Conservation (phyloP, 2,797 vertebrate species). For the Phoxinus dragarum region DNA sequence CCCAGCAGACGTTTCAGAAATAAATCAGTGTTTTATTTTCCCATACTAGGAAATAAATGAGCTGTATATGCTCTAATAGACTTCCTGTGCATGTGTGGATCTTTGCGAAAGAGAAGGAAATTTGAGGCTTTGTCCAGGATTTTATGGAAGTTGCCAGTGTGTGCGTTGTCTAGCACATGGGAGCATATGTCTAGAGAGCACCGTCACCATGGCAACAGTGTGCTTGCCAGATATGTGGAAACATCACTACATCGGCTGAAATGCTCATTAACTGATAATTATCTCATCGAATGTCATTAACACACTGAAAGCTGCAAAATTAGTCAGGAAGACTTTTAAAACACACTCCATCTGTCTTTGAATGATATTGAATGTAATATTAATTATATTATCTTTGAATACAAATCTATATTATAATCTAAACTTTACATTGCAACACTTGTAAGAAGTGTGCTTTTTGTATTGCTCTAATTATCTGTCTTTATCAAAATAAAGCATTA, state of each 20-base stretch:
- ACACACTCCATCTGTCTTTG: not conserved
- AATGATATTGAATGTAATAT: not conserved
- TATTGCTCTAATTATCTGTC: not conserved
- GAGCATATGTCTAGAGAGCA: slow-evolving; percentile 72
- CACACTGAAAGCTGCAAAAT: slow-evolving; percentile 3
- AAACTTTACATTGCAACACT: not conserved
- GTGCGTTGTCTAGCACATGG: slow-evolving; percentile 52
- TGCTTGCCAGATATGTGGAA: slow-evolving; percentile 64
- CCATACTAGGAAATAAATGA: slow-evolving; percentile 25
- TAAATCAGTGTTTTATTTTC: slow-evolving; percentile 51
- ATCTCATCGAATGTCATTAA: slow-evolving; percentile 31
- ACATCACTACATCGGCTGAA: slow-evolving; percentile 54
- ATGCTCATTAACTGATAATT: slow-evolving; percentile 27
- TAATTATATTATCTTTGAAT: not conserved
- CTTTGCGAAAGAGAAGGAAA: slow-evolving; percentile 29
- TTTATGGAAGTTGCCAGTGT: slow-evolving; percentile 51
- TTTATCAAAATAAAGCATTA: not conserved
- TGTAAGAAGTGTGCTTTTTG: not conserved
- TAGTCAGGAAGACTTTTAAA: not conserved
- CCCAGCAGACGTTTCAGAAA: slow-evolving; percentile 43
- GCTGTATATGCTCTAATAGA: not conserved
- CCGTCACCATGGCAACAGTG: slow-evolving; percentile 75
- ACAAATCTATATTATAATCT: not conserved
- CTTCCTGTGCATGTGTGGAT: slow-evolving; percentile 35
- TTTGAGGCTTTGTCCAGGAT: slow-evolving; percentile 41